Base-by-base conservation (phyloP, 2,797 vertebrate species). In the Coendou prehensilis region DNA sequence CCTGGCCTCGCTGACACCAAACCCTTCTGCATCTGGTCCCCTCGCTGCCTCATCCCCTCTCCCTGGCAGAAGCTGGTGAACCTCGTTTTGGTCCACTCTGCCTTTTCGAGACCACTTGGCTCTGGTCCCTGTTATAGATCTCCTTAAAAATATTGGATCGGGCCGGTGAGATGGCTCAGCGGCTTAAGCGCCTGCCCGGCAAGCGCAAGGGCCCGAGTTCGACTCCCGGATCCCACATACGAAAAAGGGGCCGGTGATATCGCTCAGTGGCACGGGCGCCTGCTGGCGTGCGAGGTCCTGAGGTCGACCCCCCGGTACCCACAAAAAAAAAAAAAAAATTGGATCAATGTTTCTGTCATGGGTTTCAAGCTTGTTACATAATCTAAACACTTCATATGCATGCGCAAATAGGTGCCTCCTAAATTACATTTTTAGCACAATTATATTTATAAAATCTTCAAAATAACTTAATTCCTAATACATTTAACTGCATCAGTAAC, bases 61-160 rank as follows among this genome's bases (percentile, higher is more conserved):
- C 41, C 20, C 1, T 4, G 6, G 45, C 47, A n/a, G 26, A 75
- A 26, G 71, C 37, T 52, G 22, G 18, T 1, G 10, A 54, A 59
- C 28, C 20, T 10, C 17, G 6, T 26, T n/a, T 50, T 69, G 3
- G 18, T 37, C 59, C 69, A 3, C 54, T 87, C 30, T 86, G 30
- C 57, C 84, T 89, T n/a, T 57, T 50, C 41, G 45, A 79, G 59
- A 69, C 8, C 4, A 45, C 71, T 54, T 73, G 50, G 41, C 50
- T 73, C 30, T 33, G 13, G 56, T 15, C 2, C 33, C 57, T 50
- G 6, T n/a, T 67, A n/a, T 0, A 14, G 59, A 45, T 52, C 47
- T 63, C 28, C 82, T 89, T 67, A 33, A 75, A 89, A 64, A 69
- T 76, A 82, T n/a, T n/a, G n/a, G n/a, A n/a, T n/a, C n/a, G n/a